Base-by-base conservation (phyloP, 2,113 vertebrate species). In the Psittacula cyanocephala region DNA sequence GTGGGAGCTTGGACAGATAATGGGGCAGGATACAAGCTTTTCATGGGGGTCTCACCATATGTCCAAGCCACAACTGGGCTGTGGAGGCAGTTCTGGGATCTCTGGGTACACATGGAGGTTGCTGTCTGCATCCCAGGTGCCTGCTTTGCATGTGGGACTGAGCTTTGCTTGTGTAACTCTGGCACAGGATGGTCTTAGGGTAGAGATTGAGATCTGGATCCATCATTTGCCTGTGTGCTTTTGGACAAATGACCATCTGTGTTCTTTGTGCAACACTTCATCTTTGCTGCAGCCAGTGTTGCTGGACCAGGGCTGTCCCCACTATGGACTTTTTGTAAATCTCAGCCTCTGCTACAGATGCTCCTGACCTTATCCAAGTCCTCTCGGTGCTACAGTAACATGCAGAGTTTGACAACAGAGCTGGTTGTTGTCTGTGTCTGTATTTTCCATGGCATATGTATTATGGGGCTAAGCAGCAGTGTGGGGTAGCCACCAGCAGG, bases 141-240 rank as follows among this genome's bases (percentile, higher is more conserved):
- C 15, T 0, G 0, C 9, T 44, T 22, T 16, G 9, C 1, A 0
- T 18, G 27, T 3, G 4, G 43, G 35, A 19, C 47, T 43, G 57
- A 9, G 25, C 35, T 92, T 63, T 50, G 27, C 16, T 23, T 7
- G 3, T 17, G 6, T 76, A 57, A 44, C 41, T 91, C 55, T 60
- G 70, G 53, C 35, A 49, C 5, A 2, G 15, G 7, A 11, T 35
- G 17, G 16, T 77, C n/a, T 88, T 35, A 29, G 53, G 46, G n/a
- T 37, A 37, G 43, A 55, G 20, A 18, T 8, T 50, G 49, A 62
- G 25, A 16, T 81, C 70, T 15, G 5, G 11, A 41, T 17, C 65
- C 4, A 2, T 70, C 15, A 7, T 28, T 81, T 53, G 23, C 11
- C 12, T 74, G 74, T 8, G 25, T 4, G 14, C 23, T 75, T 75